phyloP scores from a whole-genome alignment of 30 jellyfish, hydroid and myxozoan genomes.

The Mastigias papua region DNA sequence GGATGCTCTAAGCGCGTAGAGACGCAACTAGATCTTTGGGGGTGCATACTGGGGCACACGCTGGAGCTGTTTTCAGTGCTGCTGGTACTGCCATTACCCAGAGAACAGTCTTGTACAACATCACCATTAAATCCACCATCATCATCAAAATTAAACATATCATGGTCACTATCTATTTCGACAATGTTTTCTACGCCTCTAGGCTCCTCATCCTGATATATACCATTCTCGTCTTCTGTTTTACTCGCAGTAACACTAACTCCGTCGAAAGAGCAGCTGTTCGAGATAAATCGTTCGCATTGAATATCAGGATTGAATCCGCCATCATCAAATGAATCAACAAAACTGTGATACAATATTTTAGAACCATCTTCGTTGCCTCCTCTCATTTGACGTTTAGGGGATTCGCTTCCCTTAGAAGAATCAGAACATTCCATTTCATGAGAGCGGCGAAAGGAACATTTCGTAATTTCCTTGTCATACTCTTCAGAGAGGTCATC shows the following conservation, averaged over 20 bases:
- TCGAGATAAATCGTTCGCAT: background rate
- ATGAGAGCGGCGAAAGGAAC: background rate
- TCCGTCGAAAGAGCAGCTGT: background rate
- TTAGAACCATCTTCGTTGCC: slow-evolving; percentile 4
- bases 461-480: too few species aligned
- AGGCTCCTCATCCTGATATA: background rate
- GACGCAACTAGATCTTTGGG: background rate
- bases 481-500: too few species aligned
- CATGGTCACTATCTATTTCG: background rate
- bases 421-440: background rate
- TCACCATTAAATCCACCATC: slow-evolving; percentile 79
- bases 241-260: background rate
- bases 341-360: slow-evolving; percentile 7
- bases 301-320: slow-evolving; percentile 37
- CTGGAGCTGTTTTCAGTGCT: background rate
- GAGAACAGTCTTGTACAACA: background rate
- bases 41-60: background rate
- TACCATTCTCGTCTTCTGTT: background rate
- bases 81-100: background rate
- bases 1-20: background rate
- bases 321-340: slow-evolving; percentile 48
- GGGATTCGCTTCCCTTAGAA: background rate
- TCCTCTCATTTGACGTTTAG: background rate
- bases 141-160: slow-evolving; percentile 27
- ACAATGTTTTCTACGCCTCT: background rate